Base-by-base conservation (phyloP, 2,113 vertebrate genomes). In the Ramphastos sulfuratus region DNA sequence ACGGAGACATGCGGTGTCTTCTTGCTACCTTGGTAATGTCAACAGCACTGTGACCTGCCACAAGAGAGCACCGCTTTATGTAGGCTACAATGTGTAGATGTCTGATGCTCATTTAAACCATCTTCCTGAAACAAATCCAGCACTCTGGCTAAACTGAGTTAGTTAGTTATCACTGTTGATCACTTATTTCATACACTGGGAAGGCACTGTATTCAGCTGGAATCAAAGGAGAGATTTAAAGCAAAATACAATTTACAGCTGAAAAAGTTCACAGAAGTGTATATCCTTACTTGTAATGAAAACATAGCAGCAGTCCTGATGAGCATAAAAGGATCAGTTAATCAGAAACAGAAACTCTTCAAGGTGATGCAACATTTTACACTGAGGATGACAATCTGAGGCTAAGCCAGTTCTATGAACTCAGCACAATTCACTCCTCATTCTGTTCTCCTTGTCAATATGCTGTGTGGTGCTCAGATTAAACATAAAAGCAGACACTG, bases 1-100 rank as follows among this genome's bases (percentile, higher is more conserved):
- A 99, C 30, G 99, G 99, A 95, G 99, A 99, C 99, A 99, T 99
- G 94, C 99, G 99, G 96, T 99, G 99, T 96, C 99, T 98, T 97
- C 99, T 98, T 93, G 99, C 99, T 96, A 99, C 99, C 98, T 99
- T 99, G 95, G 99, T 99, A 96, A 99, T 99, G 97, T 99, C 99
- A 93, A 99, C 99, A 86, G 99, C 99, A 97, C 99, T 99, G 98
- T 99, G 99, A 98, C 99, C 99, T 99, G 94, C 42, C 86, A 70
- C 12, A 77, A 70, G 91, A 96, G 56, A 96, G 10, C 58, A 93
- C 66, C 44, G 73, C 56, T 79, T 92, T 65, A 92, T 35, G 25
- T 52, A 44, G 23, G 71, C 48, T 78, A 65, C 23, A 46, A 18
- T 4, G 54, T 28, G 37, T 69, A 85, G 30, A 52, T 52, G 44